These are phyloP conservation scores for Podargus strigoides DNA, from an alignment of 2,797 vertebrate species.

Conservation along the genomic window DNA sequence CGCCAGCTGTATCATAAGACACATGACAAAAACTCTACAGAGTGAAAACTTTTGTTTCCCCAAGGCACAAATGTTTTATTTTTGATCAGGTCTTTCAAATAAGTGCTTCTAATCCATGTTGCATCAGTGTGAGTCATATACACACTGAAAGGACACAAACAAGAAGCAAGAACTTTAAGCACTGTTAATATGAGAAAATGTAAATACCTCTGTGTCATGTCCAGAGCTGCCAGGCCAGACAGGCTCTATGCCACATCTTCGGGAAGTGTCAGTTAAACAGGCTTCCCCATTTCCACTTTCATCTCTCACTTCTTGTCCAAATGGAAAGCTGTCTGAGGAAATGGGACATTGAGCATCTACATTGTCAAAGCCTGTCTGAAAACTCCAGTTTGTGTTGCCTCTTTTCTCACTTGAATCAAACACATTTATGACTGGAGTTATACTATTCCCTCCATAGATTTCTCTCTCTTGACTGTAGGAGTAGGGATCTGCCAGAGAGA, in stretches of 20 bases:
- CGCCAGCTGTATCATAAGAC: neutral
- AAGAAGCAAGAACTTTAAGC: neutral
- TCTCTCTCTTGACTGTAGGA: neutral
- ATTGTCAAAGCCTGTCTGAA: neutral
- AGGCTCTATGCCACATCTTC: neutral
- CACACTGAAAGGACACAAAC: neutral
- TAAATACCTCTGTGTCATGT: constrained; percentile 4
- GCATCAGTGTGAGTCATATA: neutral
- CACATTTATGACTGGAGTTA: neutral
- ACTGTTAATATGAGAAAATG: neutral
- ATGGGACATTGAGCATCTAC: neutral
- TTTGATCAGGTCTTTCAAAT: neutral
- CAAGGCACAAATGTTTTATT: neutral
- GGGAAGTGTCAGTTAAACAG: neutral
- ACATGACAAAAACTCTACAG: neutral
- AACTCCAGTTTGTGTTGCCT: neutral
- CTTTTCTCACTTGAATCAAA: neutral
- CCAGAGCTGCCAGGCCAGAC: neutral
- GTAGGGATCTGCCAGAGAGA: neutral
- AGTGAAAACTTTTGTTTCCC: neutral
- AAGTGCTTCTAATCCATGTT: neutral
- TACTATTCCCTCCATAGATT: neutral
- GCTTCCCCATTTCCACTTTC: neutral
- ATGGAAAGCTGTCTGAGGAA: neutral
- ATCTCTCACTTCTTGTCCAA: neutral